Evolutionary conservation across 2,888 invertebrate species (phyloP).

Genomic region (Halocaridina rubra): DNA sequence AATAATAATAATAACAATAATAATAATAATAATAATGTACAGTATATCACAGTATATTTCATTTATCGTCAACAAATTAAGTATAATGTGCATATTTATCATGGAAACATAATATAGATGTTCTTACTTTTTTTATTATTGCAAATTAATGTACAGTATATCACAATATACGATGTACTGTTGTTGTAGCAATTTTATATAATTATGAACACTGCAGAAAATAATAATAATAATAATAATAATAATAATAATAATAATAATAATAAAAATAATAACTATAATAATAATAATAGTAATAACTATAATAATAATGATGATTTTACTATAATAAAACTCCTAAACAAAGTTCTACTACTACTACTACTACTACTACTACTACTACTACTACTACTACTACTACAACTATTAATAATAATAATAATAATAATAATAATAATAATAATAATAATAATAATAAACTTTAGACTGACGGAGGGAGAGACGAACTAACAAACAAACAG

Average conservation of each 20-base stretch:
- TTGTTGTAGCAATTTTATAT: too few species aligned
- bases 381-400: not conserved
- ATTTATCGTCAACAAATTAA: too few species aligned
- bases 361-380: not conserved
- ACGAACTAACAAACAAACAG: not conserved
- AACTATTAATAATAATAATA: not conserved
- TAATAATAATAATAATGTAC: not conserved
- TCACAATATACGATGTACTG: too few species aligned
- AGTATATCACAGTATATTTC: too few species aligned
- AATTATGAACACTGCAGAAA: not conserved
- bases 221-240: not conserved
- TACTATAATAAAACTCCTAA: not conserved
- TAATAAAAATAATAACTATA: not conserved
- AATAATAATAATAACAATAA: not conserved
- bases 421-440: not conserved
- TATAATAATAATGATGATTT: not conserved
- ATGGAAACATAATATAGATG: too few species aligned
- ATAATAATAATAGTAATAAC: not conserved
- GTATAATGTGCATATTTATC: too few species aligned
- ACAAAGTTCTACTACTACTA: not conserved
- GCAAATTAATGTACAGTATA: too few species aligned
- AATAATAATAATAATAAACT: not conserved
- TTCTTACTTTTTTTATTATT: too few species aligned
- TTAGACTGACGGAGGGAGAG: not conserved
- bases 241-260: not conserved